A percentile compares a stretch with the other conserved stretches of the same genome.
phyloP scores from a whole-genome alignment of 2,113 vertebrate species.

The Dasypus novemcinctus region DNA sequence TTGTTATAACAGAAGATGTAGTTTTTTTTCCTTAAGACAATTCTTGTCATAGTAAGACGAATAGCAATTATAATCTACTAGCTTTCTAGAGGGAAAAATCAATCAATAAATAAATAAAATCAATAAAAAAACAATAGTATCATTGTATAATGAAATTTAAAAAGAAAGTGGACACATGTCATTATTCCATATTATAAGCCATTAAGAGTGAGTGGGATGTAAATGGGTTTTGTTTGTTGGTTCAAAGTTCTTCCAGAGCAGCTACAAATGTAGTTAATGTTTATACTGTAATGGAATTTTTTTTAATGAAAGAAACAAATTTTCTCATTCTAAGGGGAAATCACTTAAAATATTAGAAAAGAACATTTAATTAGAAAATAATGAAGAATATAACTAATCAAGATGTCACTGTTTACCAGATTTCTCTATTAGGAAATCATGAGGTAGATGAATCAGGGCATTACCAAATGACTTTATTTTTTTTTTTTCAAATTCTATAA shows the following conservation, averaged over 20 bases:
- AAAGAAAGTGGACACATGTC: conserved; percentile 68
- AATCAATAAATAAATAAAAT: no score
- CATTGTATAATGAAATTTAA: conserved; percentile 65
- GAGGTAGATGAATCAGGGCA: background rate
- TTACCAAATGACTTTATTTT: background rate
- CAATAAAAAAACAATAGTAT: conserved; percentile 59
- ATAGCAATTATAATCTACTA: conserved; percentile 49
- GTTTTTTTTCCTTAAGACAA: conserved; percentile 61
- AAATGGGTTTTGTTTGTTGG: conserved; percentile 61
- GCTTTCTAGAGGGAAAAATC: conserved; percentile 35
- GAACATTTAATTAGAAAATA: background rate
- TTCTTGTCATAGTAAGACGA: conserved; percentile 50
- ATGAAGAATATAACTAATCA: background rate
- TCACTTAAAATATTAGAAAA: conserved; percentile 39
- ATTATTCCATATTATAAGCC: conserved; percentile 63
- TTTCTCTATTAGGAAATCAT: background rate
- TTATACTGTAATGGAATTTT: background rate
- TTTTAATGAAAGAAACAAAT: background rate
- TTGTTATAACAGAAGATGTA: conserved; percentile 52
- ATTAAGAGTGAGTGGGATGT: conserved; percentile 66
- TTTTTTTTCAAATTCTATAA: background rate
- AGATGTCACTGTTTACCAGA: conserved; percentile 15
- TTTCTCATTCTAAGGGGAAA: background rate
- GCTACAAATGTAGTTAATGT: conserved; percentile 49
- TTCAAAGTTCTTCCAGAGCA: conserved; percentile 70